Base-by-base conservation (phyloP, 1,140 invertebrate genomes). In the Bombus huntii region DNA sequence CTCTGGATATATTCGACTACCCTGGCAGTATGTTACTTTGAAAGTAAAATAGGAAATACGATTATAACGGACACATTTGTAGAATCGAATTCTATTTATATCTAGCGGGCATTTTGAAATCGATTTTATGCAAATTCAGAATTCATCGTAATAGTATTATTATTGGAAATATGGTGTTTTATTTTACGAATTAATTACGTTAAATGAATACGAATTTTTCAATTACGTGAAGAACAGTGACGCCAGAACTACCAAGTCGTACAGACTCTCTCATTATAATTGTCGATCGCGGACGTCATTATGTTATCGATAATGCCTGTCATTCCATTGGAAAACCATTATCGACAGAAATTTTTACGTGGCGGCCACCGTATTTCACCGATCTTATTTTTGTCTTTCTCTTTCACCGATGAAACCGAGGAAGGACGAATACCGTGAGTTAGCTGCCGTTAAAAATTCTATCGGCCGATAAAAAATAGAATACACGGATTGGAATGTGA, bases 381-480 rank as follows among this genome's bases (percentile, higher is more conserved):
- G 65, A 76, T 68, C 65, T 71, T 42, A 22, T 37, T 37, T 9
- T 28, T 18, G n/a, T 62, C 25, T 18, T 77, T 25, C 12, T 42
- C 37, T n/a, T 31, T 22, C 8, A 18, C 15, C n/a, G 13, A 5
- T 3, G 22, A 75, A 71, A 57, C n/a, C 25, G 2, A 53, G 39
- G 34, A 72, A 9, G 28, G 37, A 73, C 22, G 68, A 85, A 81
- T 81, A 65, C 42, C 42, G 31, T 74, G 39, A 25, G 47, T 39
- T 47, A 42, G 39, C 2, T 6, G 59, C 8, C 62, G 15, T 25
- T 85, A 68, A 81, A 37, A 72, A 57, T 73, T 85, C 74, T 73
- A 85, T 85, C 53, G 59, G 0, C 1, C 10, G 77, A 59, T 81
- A 66, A 81, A 74, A 73, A 81, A 65, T 53, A 47, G 44, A 18